These are phyloP conservation scores for Pituophis catenifer DNA, from an alignment of 2,113 vertebrate species.

Conservation along the genomic window DNA sequence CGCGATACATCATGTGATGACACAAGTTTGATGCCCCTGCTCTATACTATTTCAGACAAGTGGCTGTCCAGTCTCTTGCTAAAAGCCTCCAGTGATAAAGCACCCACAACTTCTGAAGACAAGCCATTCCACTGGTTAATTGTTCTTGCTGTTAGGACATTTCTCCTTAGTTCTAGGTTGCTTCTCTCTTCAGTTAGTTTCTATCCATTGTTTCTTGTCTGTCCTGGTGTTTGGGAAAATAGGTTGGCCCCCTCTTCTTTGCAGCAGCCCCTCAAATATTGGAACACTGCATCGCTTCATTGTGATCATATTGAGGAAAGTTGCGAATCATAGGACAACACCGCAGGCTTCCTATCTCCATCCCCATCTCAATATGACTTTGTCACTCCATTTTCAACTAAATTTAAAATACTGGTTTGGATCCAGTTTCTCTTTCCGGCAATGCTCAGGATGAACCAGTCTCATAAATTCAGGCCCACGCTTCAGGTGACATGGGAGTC, in stretches of 20 bases:
- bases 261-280: background rate
- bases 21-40: too few relatives aligned
- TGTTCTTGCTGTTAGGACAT: background rate
- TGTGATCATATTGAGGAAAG: too few relatives aligned
- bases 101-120: background rate
- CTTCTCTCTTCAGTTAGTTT: background rate
- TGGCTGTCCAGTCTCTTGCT: background rate
- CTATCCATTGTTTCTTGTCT: background rate
- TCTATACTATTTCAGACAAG: background rate
- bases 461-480: constrained; percentile 16
- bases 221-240: background rate
- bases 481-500: constrained; percentile 5
- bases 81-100: background rate
- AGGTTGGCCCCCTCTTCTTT: background rate
- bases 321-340: too few relatives aligned
- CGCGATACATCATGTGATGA: too few relatives aligned
- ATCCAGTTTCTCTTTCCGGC: background rate
- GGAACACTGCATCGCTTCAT: background rate
- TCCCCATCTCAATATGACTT: background rate
- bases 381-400: background rate
- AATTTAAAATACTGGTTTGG: background rate
- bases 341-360: background rate
- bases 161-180: background rate
- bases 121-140: background rate
- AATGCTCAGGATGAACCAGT: background rate